Evolutionary conservation across 2,888 invertebrate species (phyloP), one percentile per base, ranked within the genome.

Genomic region (Ernsta delagoae): DNA sequence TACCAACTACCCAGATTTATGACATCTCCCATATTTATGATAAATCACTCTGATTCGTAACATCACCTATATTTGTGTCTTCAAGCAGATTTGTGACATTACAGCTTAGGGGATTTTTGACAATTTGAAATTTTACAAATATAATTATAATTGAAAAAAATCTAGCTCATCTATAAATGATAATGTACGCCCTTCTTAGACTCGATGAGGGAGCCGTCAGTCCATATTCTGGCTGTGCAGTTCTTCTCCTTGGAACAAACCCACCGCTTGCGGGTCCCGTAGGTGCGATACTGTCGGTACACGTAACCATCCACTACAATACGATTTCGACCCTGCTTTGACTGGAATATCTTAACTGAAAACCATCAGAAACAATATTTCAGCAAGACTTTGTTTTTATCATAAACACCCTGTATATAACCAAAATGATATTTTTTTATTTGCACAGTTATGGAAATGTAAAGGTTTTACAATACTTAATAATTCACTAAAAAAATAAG

Each of bases 241-340:
- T 57, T 36, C 12, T 57, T 57, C 5, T 57, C 57, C 36, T 57
- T 57, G 12, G 57, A 57, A n/a, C 57, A 57, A 34, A 57, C 57
- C 57, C 57, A 57, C 4, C 57, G 36, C 11, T 12, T 7, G 4
- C 57, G 34, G 5, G 39, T 39, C 6, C 39, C 39, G 4, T 36
- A 57, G 12, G 12, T n/a, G 7, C 57, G 57, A 5, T 57, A 39
- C 57, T 57, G 57, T 5, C 57, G 57, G 39, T 36, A 57, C n/a
- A 4, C 12, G 8, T 39, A 57, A 7, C 57, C 57, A 4, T 57
- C 12, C 36, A 57, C 39, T 8, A 12, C 3, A 12, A 57, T 57
- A 8, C 5, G 57, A 39, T 57, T 57, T 5, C 36, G 39, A 34
- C 57, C 57, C 36, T 57, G 57, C 8, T 39, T 57, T 3, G 57